Evolutionary conservation across 2,888 invertebrate species (phyloP).

Genomic region (Ormyrus labotus): DNA sequence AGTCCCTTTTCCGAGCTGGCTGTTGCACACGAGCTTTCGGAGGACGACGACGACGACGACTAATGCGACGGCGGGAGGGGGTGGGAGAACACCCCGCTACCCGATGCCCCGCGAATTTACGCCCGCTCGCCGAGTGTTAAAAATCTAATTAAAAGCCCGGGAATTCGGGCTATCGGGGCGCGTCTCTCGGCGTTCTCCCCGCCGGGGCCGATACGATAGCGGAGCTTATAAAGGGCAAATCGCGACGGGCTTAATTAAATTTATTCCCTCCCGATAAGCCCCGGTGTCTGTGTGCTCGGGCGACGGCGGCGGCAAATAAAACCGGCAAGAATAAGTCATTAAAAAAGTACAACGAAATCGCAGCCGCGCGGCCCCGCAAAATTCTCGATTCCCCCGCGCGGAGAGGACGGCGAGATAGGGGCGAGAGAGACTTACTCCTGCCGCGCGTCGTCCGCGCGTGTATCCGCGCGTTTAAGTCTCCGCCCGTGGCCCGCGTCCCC

Average conservation of each 20-base stretch:
- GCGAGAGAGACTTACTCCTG: conserved; percentile 1
- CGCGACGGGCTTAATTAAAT: conserved; percentile 47
- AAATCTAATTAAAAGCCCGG: not conserved
- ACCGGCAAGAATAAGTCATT: conserved; percentile 32
- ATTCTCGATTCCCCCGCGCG: too few relatives aligned
- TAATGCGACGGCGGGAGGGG: conserved; percentile 10
- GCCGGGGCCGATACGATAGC: not conserved
- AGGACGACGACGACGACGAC: not conserved
- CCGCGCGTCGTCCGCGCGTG: not conserved
- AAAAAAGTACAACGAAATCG: conserved; percentile 21
- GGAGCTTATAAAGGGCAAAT: not conserved
- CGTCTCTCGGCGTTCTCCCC: not conserved
- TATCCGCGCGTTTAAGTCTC: conserved; percentile 21
- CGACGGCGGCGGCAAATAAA: not conserved
- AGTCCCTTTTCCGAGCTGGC: not conserved
- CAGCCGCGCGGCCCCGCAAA: not conserved
- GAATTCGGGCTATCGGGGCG: not conserved
- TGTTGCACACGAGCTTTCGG: too few relatives aligned
- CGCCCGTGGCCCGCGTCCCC: not conserved
- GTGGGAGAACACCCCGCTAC: not conserved
- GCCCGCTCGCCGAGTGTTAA: too few relatives aligned
- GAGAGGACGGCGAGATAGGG: not conserved
- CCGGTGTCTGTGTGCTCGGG: conserved; percentile 18
- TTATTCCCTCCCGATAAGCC: conserved; percentile 45
- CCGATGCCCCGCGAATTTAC: conserved; percentile 28